Evolutionary conservation across 2,113 vertebrate genomes (phyloP).

Genomic region (Odontesthes bonariensis): DNA sequence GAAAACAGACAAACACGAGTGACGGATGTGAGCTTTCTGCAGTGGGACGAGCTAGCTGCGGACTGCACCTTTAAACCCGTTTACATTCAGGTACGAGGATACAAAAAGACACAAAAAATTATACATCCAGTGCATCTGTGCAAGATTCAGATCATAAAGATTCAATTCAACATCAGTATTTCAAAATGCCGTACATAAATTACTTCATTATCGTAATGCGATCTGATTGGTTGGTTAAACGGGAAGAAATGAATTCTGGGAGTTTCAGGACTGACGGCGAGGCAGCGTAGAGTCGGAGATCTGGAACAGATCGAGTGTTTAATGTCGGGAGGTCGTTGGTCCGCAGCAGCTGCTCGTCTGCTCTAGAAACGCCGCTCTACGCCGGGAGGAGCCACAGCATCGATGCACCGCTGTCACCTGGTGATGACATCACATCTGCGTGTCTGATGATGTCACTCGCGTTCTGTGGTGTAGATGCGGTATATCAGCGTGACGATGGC

Average conservation of each 20-base stretch:
- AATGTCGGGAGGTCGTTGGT: neutral
- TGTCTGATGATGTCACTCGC: slow-evolving; percentile 63
- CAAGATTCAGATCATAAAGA: neutral
- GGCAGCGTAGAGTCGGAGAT: neutral
- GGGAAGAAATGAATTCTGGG: slow-evolving; percentile 42
- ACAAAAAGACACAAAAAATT: slow-evolving; percentile 45
- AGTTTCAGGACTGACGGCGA: slow-evolving; percentile 8
- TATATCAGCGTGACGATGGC: slow-evolving; percentile 88
- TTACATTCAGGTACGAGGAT: slow-evolving; percentile 46
- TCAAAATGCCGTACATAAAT: neutral
- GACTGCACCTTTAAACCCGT: neutral
- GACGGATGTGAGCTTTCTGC: neutral
- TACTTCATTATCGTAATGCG: slow-evolving; percentile 55
- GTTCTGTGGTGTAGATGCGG: slow-evolving; percentile 81
- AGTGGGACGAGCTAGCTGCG: neutral
- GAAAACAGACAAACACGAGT: too few relatives aligned
- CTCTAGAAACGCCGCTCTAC: neutral
- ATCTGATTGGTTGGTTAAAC: slow-evolving; percentile 32
- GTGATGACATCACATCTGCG: slow-evolving; percentile 26
- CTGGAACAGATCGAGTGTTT: neutral
- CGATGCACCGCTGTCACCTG: neutral
- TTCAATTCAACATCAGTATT: neutral
- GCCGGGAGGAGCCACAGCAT: neutral
- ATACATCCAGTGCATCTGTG: slow-evolving; percentile 32
- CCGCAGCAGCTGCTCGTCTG: neutral